Conservation (phyloP, 2,888 invertebrate species). For the Parnassius orleans region DNA sequence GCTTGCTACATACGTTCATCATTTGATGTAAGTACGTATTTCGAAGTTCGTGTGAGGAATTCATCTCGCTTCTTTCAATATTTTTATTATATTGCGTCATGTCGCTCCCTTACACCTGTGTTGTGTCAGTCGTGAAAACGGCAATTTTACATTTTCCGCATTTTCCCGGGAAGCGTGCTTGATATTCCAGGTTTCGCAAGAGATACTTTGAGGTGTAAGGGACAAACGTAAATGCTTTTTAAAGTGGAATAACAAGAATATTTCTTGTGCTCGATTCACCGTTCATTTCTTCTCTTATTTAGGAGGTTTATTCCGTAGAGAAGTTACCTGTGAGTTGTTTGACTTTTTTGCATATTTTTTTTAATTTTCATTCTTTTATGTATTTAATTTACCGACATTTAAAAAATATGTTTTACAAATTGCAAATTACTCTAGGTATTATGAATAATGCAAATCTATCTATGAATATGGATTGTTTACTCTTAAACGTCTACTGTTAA, state of each 20-base stretch:
- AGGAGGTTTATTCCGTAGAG: not conserved
- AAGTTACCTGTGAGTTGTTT: no score
- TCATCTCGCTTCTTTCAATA: slow-evolving; percentile 45
- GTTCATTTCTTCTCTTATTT: slow-evolving; percentile 2
- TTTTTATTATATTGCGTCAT: slow-evolving; percentile 50
- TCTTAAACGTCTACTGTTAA: no score
- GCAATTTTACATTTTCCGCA: slow-evolving; percentile 71
- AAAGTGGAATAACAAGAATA: slow-evolving; percentile 28
- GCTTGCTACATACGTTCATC: slow-evolving; percentile 4
- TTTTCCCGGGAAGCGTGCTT: slow-evolving; percentile 50
- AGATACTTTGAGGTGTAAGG: slow-evolving; percentile 41
- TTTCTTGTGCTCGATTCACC: slow-evolving; percentile 10
- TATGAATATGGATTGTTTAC: no score
- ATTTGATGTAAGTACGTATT: slow-evolving; percentile 21
- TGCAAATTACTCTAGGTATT: no score
- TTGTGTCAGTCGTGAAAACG: slow-evolving; percentile 67
- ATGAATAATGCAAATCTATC: no score
- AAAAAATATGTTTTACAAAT: no score
- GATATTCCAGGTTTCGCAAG: slow-evolving; percentile 42
- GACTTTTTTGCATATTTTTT: no score
- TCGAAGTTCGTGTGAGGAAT: slow-evolving; percentile 42
- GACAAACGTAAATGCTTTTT: slow-evolving; percentile 19
- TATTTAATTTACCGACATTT: no score
- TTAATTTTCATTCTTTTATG: no score
- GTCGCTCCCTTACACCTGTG: slow-evolving; percentile 61